Evolutionary conservation across 2,888 invertebrate genomes (phyloP).

Genomic region (Neoscelio sp.): DNA sequence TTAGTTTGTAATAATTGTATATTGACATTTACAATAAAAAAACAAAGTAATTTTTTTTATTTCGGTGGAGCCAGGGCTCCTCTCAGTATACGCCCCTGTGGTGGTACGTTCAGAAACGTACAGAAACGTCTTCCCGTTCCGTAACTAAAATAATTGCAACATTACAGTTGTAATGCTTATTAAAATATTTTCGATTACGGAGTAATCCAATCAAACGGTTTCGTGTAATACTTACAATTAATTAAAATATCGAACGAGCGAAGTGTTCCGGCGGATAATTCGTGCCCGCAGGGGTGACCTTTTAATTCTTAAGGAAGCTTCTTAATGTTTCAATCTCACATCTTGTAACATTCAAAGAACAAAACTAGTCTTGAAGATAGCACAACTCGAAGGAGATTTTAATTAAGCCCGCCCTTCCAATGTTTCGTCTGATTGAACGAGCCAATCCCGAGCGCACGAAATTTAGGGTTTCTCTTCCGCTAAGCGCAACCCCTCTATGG

Average conservation of each 20-base stretch:
- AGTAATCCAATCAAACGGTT: neutral
- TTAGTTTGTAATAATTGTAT: too few species aligned
- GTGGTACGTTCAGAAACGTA: too few species aligned
- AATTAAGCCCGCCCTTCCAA: slow-evolving; percentile 83
- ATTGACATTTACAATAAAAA: too few species aligned
- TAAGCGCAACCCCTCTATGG: slow-evolving; percentile 66
- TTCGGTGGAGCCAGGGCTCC: too few species aligned
- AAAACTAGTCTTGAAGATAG: slow-evolving; percentile 71
- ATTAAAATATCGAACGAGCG: slow-evolving; percentile 27
- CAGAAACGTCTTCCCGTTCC: too few species aligned
- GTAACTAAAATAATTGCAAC: too few species aligned
- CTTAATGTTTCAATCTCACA: slow-evolving; percentile 78
- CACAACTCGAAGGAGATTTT: slow-evolving; percentile 80
- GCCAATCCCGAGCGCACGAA: slow-evolving; percentile 78
- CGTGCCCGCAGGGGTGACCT: slow-evolving; percentile 36
- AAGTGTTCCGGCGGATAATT: slow-evolving; percentile 40
- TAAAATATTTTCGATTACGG: neutral
- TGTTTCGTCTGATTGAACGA: slow-evolving; percentile 82
- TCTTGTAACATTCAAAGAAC: slow-evolving; percentile 69
- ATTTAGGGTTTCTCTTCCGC: slow-evolving; percentile 76
- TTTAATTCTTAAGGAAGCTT: slow-evolving; percentile 67
- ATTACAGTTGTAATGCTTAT: too few species aligned
- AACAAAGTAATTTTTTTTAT: too few species aligned
- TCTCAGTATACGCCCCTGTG: too few species aligned
- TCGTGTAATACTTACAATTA: slow-evolving; percentile 2